Base-by-base conservation (phyloP, 2,888 invertebrate species). In the Periphyllus acericola region DNA sequence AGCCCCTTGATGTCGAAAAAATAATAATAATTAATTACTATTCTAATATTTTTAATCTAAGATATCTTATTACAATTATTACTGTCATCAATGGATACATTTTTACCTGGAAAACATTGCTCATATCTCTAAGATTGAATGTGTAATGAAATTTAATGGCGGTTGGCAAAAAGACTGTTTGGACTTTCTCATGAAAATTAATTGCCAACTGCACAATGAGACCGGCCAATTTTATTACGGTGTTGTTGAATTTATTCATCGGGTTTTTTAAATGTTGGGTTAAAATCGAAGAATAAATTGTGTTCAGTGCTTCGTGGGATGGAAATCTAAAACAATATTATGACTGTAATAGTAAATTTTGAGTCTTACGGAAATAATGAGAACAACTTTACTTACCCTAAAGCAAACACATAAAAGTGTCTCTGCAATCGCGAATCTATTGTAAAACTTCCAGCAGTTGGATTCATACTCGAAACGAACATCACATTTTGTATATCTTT, bases 391-490 rank as follows among this genome's bases (percentile, higher is more conserved):
- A n/a, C 68, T 90, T 92, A 95, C 95, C 95, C 95, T 79, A 96
- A 95, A 74, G 96, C 96, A 91, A 97, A 97, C 0, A 96, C 96
- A 90, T 96, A 95, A 91, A 97, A 97, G 91, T 97, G 97, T 89
- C 97, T 92, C 91, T 98, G 98, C 25, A 99, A 93, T 68, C 98
- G 93, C 0, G 97, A 94, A 92, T 98, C 96, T 88, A 98, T 98
- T 32, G 97, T 97, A 91, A 98, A 98, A 87, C 97, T 97, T 34
- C 98, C 98, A 29, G 98, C 96, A 0, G 98, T 97, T 0, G 98
- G 98, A 92, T 98, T 98, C 98, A 99, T 98, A 91, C 97, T 97
- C 0, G 98, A 96, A 32, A 98, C 95, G 91, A 98, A 98, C 93
- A 98, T 98, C 74, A 97, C 96, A 91, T 98, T 97, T 90, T 96